phyloP scores from a whole-genome alignment of 1,140 invertebrate genomes.

The Phymastichus coffea region DNA sequence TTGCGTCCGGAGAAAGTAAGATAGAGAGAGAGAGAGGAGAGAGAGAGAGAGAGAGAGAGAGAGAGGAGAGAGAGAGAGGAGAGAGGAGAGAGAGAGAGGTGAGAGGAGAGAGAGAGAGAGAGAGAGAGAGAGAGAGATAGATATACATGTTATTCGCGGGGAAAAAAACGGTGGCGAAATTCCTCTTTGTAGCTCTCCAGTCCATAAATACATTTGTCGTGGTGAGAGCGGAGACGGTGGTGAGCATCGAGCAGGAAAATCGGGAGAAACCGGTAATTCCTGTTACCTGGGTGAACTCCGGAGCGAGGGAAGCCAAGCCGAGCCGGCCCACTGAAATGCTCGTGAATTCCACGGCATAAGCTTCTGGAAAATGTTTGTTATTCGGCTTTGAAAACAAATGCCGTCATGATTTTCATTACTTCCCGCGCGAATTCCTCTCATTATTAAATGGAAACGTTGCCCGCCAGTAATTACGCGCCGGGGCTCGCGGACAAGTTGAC shows the following conservation, averaged over 20 bases:
- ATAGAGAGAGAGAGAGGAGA: no score
- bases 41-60: no score
- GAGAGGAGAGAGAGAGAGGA: no score
- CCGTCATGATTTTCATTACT: background rate
- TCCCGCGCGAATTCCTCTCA: background rate
- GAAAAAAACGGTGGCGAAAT: no score
- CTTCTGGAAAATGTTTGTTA: background rate
- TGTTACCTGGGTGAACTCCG: background rate
- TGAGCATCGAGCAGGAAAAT: background rate
- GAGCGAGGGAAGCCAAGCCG: no score
- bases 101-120: no score
- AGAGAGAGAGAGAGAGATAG: no score
- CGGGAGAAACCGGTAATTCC: background rate
- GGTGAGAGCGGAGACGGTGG: no score
- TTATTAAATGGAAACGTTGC: background rate
- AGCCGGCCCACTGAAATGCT: background rate
- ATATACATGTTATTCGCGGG: no score
- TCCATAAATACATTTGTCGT: constrained; percentile 1
- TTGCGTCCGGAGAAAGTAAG: background rate
- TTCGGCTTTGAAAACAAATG: background rate
- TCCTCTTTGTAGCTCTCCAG: background rate
- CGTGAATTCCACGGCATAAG: background rate
- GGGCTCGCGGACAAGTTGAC: no score
- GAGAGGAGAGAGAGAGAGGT: no score
- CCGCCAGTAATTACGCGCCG: no score